Percentiles rank a stretch among this genome's conserved stretches.
Conservation (phyloP, 2,113 vertebrate genomes). For the Perognathus longimembris region DNA sequence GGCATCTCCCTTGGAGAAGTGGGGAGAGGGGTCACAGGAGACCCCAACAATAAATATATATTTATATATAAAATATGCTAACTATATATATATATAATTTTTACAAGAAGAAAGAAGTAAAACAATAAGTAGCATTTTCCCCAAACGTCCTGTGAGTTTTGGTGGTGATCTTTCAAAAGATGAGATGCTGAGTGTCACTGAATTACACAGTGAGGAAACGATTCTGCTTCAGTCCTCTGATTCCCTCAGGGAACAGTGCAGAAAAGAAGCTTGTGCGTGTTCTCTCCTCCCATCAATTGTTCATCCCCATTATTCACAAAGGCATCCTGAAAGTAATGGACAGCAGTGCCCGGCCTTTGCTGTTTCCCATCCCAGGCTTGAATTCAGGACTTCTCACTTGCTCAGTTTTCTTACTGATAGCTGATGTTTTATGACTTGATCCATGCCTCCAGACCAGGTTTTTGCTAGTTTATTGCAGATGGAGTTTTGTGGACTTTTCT, state of each 20-base stretch:
- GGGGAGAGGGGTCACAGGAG: no score
- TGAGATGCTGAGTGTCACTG: background rate
- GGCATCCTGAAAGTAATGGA: background rate
- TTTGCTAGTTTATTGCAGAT: no score
- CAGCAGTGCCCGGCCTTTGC: background rate
- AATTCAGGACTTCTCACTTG: no score
- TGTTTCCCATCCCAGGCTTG: no score
- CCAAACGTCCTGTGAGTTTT: background rate
- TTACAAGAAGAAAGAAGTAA: no score
- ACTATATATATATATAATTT: background rate
- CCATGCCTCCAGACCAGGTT: no score
- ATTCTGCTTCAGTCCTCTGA: background rate
- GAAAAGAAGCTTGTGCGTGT: background rate
- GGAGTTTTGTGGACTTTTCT: no score
- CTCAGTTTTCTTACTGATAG: no score
- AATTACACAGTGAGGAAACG: background rate
- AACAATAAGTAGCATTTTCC: background rate
- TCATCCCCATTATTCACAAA: background rate
- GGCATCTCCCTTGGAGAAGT: no score
- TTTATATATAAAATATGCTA: no score
- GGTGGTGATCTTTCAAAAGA: conserved; percentile 18
- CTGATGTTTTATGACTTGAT: no score
- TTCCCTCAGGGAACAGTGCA: background rate
- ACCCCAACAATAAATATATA: no score
- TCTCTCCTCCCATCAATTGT: background rate